phyloP scores from a whole-genome alignment of 35 echinoderm and acorn worm species.

The Heliocidaris erythrogramma region DNA sequence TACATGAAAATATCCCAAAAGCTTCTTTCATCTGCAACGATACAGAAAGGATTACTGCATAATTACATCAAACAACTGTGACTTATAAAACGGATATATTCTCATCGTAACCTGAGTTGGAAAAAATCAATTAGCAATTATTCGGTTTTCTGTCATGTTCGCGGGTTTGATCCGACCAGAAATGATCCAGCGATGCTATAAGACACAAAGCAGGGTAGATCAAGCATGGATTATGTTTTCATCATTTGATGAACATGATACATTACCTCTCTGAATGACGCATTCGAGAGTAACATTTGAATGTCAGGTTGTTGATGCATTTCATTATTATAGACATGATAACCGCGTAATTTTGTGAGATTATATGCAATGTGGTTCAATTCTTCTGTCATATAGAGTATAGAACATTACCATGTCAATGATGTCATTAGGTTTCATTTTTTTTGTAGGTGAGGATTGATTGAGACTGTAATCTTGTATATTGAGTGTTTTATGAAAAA shows the following conservation, averaged over 20 bases:
- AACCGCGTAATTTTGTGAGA: neutral
- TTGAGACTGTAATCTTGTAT: too few relatives aligned
- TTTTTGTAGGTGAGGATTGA: too few relatives aligned
- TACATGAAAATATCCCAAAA: neutral
- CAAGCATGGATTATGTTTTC: neutral
- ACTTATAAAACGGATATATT: neutral
- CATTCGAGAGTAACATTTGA: neutral
- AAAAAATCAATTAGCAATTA: slow-evolving; percentile 5
- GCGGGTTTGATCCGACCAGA: neutral
- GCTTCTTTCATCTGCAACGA: neutral
- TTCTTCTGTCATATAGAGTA: neutral
- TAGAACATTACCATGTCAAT: too few relatives aligned
- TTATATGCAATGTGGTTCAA: neutral
- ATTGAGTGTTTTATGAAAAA: too few relatives aligned
- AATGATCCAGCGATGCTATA: neutral
- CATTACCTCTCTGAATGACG: neutral
- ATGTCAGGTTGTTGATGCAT: neutral
- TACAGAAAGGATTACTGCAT: neutral
- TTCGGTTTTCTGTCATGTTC: neutral
- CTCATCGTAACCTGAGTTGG: neutral
- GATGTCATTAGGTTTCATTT: too few relatives aligned
- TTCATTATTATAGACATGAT: neutral
- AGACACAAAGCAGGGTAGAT: neutral
- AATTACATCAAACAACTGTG: neutral
- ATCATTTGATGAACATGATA: neutral